These are phyloP conservation scores for Neuroterus valhalla DNA, from an alignment of 1,140 invertebrate genomes.

Conservation along the genomic window DNA sequence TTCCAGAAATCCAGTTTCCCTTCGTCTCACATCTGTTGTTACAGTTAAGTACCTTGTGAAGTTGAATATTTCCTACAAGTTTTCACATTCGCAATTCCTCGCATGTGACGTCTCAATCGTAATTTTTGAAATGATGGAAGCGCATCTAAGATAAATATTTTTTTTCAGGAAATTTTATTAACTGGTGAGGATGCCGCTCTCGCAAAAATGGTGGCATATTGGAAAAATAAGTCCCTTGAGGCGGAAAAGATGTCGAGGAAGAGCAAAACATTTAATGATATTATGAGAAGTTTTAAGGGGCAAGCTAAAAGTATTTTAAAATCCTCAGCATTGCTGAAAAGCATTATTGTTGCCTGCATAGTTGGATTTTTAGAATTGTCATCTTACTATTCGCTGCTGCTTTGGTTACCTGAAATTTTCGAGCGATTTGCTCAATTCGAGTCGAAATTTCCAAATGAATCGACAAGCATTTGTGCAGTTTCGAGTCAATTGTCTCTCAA, in stretches of 20 bases:
- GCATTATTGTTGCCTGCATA: background rate
- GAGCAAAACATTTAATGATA: constrained; percentile 34
- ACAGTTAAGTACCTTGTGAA: constrained; percentile 18
- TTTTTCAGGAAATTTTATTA: constrained; percentile 12
- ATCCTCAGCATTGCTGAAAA: background rate
- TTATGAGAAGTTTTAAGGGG: constrained; percentile 46
- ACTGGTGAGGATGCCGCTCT: constrained; percentile 8
- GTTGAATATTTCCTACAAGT: background rate
- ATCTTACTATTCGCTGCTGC: constrained; percentile 73
- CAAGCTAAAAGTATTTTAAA: constrained; percentile 49
- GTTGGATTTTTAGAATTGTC: constrained; percentile 34
- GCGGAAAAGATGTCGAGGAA: constrained; percentile 7
- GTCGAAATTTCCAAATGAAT: constrained; percentile 54
- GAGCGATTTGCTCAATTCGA: constrained; percentile 67
- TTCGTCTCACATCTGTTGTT: constrained; percentile 20
- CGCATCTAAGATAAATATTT: background rate
- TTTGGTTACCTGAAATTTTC: constrained; percentile 76
- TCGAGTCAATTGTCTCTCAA: constrained; percentile 41
- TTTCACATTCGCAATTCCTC: background rate
- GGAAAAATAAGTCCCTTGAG: constrained; percentile 6
- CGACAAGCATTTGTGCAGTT: constrained; percentile 66
- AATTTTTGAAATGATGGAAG: background rate
- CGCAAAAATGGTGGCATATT: constrained; percentile 8
- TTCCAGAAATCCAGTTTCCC: constrained; percentile 26
- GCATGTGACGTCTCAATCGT: background rate